A percentile compares a stretch with the other conserved stretches of the same genome.
phyloP scores from a whole-genome alignment of 2,797 vertebrate genomes.

The Botia almorhae region DNA sequence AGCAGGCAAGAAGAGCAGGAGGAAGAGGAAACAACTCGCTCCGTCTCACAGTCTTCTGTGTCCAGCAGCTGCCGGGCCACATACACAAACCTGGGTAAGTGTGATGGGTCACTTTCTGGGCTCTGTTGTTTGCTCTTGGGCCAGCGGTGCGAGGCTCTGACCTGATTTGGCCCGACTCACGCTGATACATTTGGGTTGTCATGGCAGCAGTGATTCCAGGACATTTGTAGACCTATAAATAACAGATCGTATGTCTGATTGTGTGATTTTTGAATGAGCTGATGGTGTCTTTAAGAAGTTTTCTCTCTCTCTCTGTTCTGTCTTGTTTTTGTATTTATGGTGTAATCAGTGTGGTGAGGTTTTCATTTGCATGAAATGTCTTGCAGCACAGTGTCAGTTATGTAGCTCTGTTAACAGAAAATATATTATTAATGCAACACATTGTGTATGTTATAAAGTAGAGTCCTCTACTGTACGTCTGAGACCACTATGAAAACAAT shows the following conservation, averaged over 20 bases:
- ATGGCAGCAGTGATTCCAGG: slow-evolving; percentile 7
- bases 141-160: slow-evolving; percentile 10
- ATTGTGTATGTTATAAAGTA: too few relatives aligned
- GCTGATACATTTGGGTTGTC: slow-evolving; percentile 39
- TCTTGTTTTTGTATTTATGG: not conserved
- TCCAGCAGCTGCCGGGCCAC: slow-evolving; percentile 89
- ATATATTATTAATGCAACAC: too few relatives aligned
- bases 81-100: slow-evolving; percentile 94
- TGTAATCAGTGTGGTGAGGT: not conserved
- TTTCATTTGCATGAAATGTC: slow-evolving; percentile 7
- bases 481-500: too few relatives aligned
- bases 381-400: too few relatives aligned
- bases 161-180: slow-evolving; percentile 8
- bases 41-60: slow-evolving; percentile 80
- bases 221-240: slow-evolving; percentile 19
- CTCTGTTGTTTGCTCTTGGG: not conserved
- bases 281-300: slow-evolving; percentile 45
- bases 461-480: too few relatives aligned
- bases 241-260: not conserved
- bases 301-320: not conserved
- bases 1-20: slow-evolving; percentile 74
- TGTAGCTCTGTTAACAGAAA: too few relatives aligned
- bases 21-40: slow-evolving; percentile 78
- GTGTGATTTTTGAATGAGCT: not conserved
- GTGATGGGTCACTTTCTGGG: slow-evolving; percentile 27